Conservation (phyloP, 2,888 invertebrate species). For the Myopa tessellatipennis region DNA sequence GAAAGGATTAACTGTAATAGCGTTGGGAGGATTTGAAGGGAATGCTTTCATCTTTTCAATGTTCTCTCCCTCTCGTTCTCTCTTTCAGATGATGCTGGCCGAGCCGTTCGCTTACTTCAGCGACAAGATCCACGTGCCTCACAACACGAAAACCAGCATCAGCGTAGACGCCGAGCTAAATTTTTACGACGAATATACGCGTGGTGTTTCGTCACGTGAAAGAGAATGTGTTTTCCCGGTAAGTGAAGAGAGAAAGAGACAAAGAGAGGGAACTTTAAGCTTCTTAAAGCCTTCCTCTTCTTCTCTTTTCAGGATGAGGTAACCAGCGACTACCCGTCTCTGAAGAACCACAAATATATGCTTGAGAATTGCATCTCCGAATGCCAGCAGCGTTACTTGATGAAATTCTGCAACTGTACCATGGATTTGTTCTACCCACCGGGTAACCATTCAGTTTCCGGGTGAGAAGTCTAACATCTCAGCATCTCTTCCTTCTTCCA, state of each 20-base stretch:
- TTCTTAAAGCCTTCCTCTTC: neutral
- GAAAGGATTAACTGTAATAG: conserved; percentile 49
- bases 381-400: conserved; percentile 65
- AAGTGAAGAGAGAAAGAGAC: neutral
- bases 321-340: conserved; percentile 57
- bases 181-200: conserved; percentile 54
- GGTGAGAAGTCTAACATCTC: neutral
- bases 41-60: neutral
- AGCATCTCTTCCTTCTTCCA: neutral
- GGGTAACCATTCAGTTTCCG: conserved; percentile 15
- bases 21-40: neutral
- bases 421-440: conserved; percentile 64
- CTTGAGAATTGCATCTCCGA: conserved; percentile 64
- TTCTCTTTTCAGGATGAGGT: conserved; percentile 44
- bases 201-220: conserved; percentile 46
- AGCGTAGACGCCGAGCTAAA: conserved; percentile 53
- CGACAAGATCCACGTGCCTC: conserved; percentile 48
- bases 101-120: conserved; percentile 58
- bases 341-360: conserved; percentile 63
- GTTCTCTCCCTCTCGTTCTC: neutral
- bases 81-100: conserved; percentile 50
- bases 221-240: conserved; percentile 58
- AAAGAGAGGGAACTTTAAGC: neutral
- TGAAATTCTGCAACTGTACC: conserved; percentile 65
- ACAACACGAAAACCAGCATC: conserved; percentile 51